A percentile compares a stretch with the other conserved stretches of the same genome.
These are phyloP conservation scores for Varanus salvator DNA, from an alignment of 2,113 vertebrate species.

Conservation along the genomic window DNA sequence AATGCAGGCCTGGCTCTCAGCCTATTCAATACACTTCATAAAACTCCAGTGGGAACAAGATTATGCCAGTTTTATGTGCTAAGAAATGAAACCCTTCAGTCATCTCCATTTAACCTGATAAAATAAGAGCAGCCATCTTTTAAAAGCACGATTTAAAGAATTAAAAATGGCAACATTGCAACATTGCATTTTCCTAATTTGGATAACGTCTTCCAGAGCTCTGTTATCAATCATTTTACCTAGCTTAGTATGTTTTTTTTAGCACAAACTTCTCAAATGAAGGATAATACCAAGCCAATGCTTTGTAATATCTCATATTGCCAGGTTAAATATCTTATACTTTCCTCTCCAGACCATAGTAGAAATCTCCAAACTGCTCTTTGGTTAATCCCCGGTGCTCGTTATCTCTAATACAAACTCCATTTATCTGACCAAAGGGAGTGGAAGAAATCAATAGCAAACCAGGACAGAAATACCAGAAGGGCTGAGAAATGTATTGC, in stretches of 20 bases:
- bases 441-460: conserved; percentile 51
- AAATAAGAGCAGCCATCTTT: neutral
- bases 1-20: neutral
- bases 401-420: conserved; percentile 42
- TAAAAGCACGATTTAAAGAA: neutral
- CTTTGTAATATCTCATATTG: conserved; percentile 26
- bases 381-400: conserved; percentile 47
- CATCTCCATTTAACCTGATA: neutral
- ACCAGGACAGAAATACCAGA: neutral
- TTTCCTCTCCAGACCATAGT: neutral
- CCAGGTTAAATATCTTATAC: conserved; percentile 44
- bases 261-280: conserved; percentile 36
- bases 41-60: neutral
- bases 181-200: neutral
- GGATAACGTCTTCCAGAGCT: neutral
- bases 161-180: neutral
- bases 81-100: neutral
- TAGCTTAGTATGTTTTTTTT: conserved; percentile 24
- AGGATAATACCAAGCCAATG: conserved; percentile 23
- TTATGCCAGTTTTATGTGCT: neutral
- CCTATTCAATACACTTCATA: neutral
- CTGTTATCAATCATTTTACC: conserved; percentile 25
- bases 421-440: conserved; percentile 29
- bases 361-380: conserved; percentile 37
- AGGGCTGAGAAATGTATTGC: conserved; percentile 38